Conservation (phyloP, 2,797 vertebrate species). For the Enteromius paludinosus region DNA sequence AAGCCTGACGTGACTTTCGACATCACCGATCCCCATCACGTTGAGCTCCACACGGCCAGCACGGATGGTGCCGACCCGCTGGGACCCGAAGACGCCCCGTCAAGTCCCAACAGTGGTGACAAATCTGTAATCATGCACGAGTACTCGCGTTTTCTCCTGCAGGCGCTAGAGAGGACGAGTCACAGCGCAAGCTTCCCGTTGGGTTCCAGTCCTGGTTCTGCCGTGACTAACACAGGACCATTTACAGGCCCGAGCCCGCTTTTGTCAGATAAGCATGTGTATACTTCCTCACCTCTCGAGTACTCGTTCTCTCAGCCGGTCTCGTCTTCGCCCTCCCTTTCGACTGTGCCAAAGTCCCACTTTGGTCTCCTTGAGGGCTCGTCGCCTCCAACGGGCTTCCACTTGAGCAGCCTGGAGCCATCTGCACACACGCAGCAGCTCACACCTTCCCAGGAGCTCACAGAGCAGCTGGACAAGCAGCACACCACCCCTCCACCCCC, state of each 20-base stretch:
- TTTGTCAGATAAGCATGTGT: constrained; percentile 93
- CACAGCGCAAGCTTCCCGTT: constrained; percentile 89
- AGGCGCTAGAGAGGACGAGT: constrained; percentile 97
- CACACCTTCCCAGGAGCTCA: constrained; percentile 98
- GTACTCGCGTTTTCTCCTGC: constrained; percentile 98
- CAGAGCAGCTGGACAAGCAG: constrained; percentile 94
- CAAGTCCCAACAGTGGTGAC: constrained; percentile 85
- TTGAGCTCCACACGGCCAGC: constrained; percentile 82
- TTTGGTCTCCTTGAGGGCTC: constrained; percentile 92
- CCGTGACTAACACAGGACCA: constrained; percentile 67
- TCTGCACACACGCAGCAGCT: constrained; percentile 89
- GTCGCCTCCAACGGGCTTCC: constrained; percentile 89
- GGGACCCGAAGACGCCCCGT: constrained; percentile 79
- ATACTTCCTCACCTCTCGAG: constrained; percentile 92
- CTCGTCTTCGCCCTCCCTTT: constrained; percentile 85
- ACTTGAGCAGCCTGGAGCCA: constrained; percentile 90
- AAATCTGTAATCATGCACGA: constrained; percentile 93
- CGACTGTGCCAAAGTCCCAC: constrained; percentile 95
- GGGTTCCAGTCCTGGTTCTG: constrained; percentile 73
- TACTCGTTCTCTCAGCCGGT: constrained; percentile 90
- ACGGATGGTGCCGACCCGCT: constrained; percentile 75
- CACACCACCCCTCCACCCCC: constrained; percentile 76
- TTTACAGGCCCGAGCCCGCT: constrained; percentile 82
- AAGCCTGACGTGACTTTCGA: constrained; percentile 80
- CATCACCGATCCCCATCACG: constrained; percentile 79